Base-by-base conservation (phyloP, 2,888 invertebrate species). In the Aporophyla lueneburgensis region DNA sequence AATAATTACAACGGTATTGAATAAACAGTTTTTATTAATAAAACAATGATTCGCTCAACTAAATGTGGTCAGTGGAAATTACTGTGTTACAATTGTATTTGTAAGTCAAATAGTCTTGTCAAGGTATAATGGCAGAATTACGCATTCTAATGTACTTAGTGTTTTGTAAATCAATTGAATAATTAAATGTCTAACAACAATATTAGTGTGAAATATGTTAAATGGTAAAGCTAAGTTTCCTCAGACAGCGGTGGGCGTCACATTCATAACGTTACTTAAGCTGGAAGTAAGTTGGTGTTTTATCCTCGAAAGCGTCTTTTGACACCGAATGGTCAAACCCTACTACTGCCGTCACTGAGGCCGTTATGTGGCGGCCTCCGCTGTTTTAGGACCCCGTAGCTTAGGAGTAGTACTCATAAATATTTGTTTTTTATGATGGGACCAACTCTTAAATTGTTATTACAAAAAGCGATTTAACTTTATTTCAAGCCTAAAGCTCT, bases 121-220 rank as follows among this genome's bases (percentile, higher is more conserved):
- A 82, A n/a, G 85, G 84, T 85, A 79, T 85, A 85, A 69, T 83
- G 86, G 83, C 84, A 89, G 92, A 93, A 93, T 92, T 93, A 94
- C 94, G 95, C 93, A 94, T 92, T 94, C 89, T 88, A 89, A 86
- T 79, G 51, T 46, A 19, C 14, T 7, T n/a, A 19, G 33, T 56
- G 72, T 73, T 62, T 76, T 33, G 46, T 71, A 82, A 71, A 61
- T 54, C 5, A 70, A n/a, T 51, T 14, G 16, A 54, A 67, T 33
- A 80, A 62, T 40, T n/a, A n/a, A 12, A 49, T 16, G 24, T 21
- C 12, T 24, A 14, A 51, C 4, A 61, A 40, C 0, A 14, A 51
- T 78, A 66, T 24, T 76, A 7, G 12, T 43, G 54, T 27, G 12
- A 12, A 54, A 16, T 19, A 27, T 46, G n/a, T 43, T 19, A n/a